Evolutionary conservation across 2,113 vertebrate species (phyloP), one percentile per base, ranked within the genome.

Genomic region (Ochotona curzoniae): DNA sequence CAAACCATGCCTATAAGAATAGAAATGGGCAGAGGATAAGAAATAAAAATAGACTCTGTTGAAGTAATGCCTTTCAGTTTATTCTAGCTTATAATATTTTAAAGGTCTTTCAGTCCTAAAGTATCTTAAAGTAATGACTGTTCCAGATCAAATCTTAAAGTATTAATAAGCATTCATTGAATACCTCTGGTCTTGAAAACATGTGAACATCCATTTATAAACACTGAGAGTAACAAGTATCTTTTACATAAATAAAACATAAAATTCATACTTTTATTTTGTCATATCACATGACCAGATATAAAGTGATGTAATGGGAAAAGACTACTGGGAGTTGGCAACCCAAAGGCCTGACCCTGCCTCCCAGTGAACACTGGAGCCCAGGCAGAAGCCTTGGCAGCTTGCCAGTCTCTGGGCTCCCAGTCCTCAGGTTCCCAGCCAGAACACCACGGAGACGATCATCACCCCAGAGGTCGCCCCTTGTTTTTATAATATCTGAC

Each of bases 81-180:
- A 12, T 93, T 96, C 86, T 85, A 85, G 82, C 90, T 92, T 91
- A 64, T 51, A 71, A 54, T 83, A 21, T 67, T 89, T 95, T 49
- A 75, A 83, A 89, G 35, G 64, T 51, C 20, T 78, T 71, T 87
- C 15, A 83, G 38, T 67, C 57, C 70, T 70, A 80, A 94, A 76
- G 26, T 8, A 51, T 63, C 71, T n/a, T 49, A 63, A 70, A 60
- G 18, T 66, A 84, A 69, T 92, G 73, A 66, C 21, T 80, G 6
- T 79, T n/a, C 47, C 61, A 64, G 71, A 82, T 51, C 49, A 17
- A 51, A 73, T 7, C 4, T 38, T 96, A 35, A 47, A 89, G 69
- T 89, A 79, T 91, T 13, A 70, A 64, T 66, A 90, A 83, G 28
- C 17, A 78, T 51, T 51, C n/a, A 88, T 86, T 64, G 81, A 94